Conservation (phyloP, 23 tunicate species). For the Halocynthia roretzi region DNA sequence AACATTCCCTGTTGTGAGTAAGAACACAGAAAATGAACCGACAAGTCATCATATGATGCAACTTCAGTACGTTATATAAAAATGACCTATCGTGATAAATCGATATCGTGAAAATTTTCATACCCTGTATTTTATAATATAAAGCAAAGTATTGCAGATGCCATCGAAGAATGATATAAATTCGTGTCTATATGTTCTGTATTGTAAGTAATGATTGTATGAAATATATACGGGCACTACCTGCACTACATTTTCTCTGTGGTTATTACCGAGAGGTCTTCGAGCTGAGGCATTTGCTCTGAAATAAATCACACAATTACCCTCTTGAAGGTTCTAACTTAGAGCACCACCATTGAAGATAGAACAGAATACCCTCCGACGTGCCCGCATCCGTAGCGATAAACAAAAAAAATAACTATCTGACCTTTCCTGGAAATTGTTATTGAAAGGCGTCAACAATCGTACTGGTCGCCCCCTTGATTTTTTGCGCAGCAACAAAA, state of each 20-base stretch:
- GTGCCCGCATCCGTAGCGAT: not conserved
- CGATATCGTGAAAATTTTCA: too few relatives aligned
- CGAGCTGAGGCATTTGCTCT: conserved; percentile 2
- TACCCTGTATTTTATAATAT: not conserved
- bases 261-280: conserved; percentile 34
- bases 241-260: conserved; percentile 55
- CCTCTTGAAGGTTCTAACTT: too few relatives aligned
- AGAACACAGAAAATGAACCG: not conserved
- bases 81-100: too few relatives aligned
- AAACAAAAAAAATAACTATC: not conserved
- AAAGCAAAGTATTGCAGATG: not conserved
- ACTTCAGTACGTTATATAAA: too few relatives aligned
- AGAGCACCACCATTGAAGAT: too few relatives aligned
- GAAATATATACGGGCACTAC: not conserved
- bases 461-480: conserved; percentile 63
- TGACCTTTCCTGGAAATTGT: conserved; percentile 1
- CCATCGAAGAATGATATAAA: too few relatives aligned
- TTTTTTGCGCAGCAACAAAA: conserved; percentile 72
- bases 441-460: conserved; percentile 36
- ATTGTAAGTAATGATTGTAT: conserved; percentile 1
- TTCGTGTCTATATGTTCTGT: too few relatives aligned
- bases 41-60: too few relatives aligned
- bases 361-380: too few relatives aligned
- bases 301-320: too few relatives aligned
- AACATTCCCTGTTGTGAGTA: conserved; percentile 26